These are phyloP conservation scores for Eira barbara DNA, from an alignment of 2,113 vertebrate species.

Conservation along the genomic window DNA sequence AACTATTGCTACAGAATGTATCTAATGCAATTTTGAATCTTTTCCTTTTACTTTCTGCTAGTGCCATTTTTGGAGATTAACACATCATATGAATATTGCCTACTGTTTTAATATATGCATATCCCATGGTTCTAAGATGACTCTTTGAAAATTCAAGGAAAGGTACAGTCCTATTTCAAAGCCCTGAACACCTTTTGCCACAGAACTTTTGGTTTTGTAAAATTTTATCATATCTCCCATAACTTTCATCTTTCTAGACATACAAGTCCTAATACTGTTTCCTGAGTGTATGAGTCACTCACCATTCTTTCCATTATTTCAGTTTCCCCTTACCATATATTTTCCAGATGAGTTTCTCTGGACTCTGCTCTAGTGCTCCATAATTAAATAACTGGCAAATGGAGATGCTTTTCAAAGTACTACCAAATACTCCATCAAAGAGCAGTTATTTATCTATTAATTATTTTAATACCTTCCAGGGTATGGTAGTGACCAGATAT, in stretches of 20 bases:
- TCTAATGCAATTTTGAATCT: neutral
- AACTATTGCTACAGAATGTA: neutral
- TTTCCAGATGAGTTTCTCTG: neutral
- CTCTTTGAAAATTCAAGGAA: neutral
- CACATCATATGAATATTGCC: neutral
- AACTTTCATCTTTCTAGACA: neutral
- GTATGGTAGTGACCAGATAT: conserved; percentile 6
- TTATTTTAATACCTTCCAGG: neutral
- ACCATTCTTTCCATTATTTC: neutral
- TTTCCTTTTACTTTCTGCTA: neutral
- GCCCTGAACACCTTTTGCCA: neutral
- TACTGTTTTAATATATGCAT: neutral
- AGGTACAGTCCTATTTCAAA: neutral
- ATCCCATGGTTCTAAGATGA: neutral
- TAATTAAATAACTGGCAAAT: conserved; percentile 36
- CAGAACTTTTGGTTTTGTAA: neutral
- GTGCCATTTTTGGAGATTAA: neutral
- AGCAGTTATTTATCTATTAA: conserved; percentile 43
- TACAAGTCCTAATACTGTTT: neutral
- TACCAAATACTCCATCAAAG: conserved; percentile 41
- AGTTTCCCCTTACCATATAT: neutral
- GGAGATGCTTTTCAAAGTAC: conserved; percentile 28
- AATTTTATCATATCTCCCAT: neutral
- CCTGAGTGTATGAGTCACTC: neutral
- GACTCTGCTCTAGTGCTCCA: neutral